A percentile compares a stretch with the other conserved stretches of the same genome.
Conservation (phyloP, 1,140 invertebrate genomes). For the Brachionus plicatilis region DNA sequence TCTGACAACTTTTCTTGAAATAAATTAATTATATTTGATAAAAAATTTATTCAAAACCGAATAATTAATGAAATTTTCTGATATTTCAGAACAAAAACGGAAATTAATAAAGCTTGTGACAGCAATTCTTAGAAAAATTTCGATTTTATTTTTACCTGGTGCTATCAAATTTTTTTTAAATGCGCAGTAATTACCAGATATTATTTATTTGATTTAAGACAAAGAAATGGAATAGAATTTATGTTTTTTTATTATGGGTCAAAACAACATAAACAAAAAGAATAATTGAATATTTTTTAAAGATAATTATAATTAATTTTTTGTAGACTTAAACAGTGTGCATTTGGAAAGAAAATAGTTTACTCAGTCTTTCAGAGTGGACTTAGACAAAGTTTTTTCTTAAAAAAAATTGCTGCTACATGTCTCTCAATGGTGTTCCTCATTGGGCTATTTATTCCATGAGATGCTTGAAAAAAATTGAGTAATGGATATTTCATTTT, state of each 20-base stretch:
- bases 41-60: neutral
- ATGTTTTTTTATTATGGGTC: neutral
- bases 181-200: neutral
- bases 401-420: no score
- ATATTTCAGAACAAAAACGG: neutral
- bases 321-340: no score
- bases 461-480: no score
- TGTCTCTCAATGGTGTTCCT: no score
- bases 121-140: neutral
- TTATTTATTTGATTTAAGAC: neutral
- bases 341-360: no score
- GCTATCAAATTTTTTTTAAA: neutral
- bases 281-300: neutral
- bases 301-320: no score
- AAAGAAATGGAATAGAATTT: neutral
- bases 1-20: neutral
- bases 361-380: no score
- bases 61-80: neutral
- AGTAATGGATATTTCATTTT: no score
- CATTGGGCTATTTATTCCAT: no score
- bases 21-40: neutral
- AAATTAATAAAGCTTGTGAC: neutral
- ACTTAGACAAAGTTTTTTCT: no score
- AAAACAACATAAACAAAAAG: neutral
- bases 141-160: neutral